phyloP scores from a whole-genome alignment of 2,797 vertebrate genomes.

The Takifugu ocellatus region DNA sequence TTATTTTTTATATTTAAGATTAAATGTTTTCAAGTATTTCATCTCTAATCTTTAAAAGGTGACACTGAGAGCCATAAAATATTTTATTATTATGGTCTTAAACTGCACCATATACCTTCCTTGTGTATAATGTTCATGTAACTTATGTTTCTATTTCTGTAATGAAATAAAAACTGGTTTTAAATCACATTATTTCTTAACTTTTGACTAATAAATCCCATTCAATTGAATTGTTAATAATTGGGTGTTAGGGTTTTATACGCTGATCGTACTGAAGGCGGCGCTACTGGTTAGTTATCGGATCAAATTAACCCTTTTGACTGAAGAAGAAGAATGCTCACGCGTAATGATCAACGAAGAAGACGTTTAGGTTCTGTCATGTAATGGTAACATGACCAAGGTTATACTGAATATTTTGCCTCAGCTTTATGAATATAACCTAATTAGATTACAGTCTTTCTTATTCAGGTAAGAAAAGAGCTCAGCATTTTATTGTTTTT shows the following conservation, averaged over 20 bases:
- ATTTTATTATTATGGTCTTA: no score
- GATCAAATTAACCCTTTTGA: background rate
- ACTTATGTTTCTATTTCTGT: background rate
- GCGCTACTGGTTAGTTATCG: constrained; percentile 4
- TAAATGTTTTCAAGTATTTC: no score
- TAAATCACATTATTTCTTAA: no score
- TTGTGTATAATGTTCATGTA: background rate
- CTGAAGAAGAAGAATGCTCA: constrained; percentile 19
- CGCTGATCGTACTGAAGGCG: background rate
- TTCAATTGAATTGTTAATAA: no score
- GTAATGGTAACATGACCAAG: constrained; percentile 36
- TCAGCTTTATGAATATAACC: constrained; percentile 5
- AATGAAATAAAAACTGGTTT: background rate
- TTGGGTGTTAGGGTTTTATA: no score
- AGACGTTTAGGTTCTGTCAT: constrained; percentile 21
- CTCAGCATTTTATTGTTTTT: background rate
- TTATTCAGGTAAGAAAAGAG: constrained; percentile 36
- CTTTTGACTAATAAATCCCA: no score
- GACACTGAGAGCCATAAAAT: no score
- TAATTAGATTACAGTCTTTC: constrained; percentile 14
- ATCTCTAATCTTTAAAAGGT: no score
- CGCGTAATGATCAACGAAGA: background rate
- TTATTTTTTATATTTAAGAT: no score
- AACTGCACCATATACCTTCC: no score
- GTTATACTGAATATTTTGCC: constrained; percentile 19